Evolutionary conservation across 2,888 invertebrate species (phyloP).

Genomic region (Calephelis perditalis): DNA sequence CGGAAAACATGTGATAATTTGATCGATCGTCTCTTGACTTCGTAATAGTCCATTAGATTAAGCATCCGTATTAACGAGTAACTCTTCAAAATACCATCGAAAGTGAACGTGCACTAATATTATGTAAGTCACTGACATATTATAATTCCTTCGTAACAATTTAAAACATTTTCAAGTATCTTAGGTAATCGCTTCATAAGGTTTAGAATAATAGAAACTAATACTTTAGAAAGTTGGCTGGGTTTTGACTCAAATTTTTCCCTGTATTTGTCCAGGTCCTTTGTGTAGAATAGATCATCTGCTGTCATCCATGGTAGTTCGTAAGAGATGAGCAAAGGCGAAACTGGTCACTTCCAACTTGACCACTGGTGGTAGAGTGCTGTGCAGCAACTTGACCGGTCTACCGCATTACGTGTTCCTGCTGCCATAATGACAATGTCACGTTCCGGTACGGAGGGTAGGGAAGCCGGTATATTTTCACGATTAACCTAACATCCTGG

Average conservation of each 20-base stretch:
- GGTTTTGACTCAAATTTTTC: neutral
- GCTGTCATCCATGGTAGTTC: too few species aligned
- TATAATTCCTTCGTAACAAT: neutral
- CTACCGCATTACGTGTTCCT: too few species aligned
- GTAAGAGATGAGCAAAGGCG: neutral
- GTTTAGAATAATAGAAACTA: too few species aligned
- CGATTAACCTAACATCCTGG: too few species aligned
- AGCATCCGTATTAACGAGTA: conserved; percentile 2
- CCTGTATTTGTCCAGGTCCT: neutral
- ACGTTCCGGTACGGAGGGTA: too few species aligned
- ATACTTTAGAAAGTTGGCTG: neutral
- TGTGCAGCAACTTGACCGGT: too few species aligned
- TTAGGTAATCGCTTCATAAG: too few species aligned
- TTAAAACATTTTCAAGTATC: neutral
- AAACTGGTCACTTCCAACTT: too few species aligned
- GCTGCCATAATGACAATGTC: too few species aligned
- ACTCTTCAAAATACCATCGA: conserved; percentile 13
- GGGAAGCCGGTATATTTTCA: too few species aligned
- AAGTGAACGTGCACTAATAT: conserved; percentile 27
- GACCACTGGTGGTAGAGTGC: too few species aligned
- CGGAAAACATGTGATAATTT: conserved; percentile 1
- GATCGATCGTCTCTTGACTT: neutral
- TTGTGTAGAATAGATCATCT: neutral
- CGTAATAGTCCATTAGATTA: conserved; percentile 4
- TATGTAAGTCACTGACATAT: conserved; percentile 23